Evolutionary conservation across 1,140 invertebrate genomes (phyloP), one percentile per base, ranked within the genome.

Genomic region (Paracyclopina nana): DNA sequence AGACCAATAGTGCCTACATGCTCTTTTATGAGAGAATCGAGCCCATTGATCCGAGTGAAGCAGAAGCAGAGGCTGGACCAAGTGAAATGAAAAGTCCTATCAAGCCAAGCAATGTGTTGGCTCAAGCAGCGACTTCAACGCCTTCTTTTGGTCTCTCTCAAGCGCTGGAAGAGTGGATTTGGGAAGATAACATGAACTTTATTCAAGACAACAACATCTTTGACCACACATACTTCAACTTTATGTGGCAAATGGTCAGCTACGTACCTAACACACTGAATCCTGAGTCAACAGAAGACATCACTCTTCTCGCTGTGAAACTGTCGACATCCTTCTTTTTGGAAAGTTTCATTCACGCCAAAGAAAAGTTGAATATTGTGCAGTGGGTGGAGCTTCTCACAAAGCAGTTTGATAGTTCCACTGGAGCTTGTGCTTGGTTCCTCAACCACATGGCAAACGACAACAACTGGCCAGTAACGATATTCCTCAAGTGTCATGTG

Each of bases 1-100:
- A 94, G 68, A 92, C 87, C 0, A 94, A 95, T 62, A 90, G 83
- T 61, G 90, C 90, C 1, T 95, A 95, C 60, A 95, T 95, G 90
- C 63, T 95, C 41, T 94, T 95, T 62, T 95, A 95, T 63, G 85
- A 94, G 63, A 74, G 80, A 55, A 46, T 54, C 5, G 20, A 52
- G 12, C 25, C 50, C 25, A n/a, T 24, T 14, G 54, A 56, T 40
- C 40, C 42, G 12, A 24, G 31, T 40, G 38, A 12, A 45, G 6
- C 54, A 30, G 28, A 34, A 6, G 46, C 25, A 20, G 48, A 52
- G 22, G 56, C 45, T 40, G 54, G 55, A 18, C 52, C 53, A 30
- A 48, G 44, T 28, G 34, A 38, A 4, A 16, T 20, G 3, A 38
- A n/a, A 3, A 38, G 20, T 38, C 8, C 34, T 20, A 20, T 16